A percentile compares a stretch with the other conserved stretches of the same genome.
phyloP scores from a whole-genome alignment of 2,797 vertebrate genomes.

The Thripadectes ignobilis region DNA sequence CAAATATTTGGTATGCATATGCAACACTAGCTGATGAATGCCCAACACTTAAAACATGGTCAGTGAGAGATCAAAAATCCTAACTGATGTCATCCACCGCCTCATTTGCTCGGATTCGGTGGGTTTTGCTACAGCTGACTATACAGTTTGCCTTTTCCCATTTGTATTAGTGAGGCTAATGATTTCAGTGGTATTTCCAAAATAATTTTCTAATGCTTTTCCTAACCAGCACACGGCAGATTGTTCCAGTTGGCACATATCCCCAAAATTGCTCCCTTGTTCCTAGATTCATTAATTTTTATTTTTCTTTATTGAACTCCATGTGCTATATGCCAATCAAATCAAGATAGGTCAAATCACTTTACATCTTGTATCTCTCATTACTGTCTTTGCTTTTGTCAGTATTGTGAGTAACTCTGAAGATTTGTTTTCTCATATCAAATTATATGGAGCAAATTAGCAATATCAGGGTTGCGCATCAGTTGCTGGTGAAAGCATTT shows the following conservation, averaged over 20 bases:
- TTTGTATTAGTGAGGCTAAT: neutral
- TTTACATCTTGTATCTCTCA: neutral
- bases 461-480: neutral
- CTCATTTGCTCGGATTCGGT: neutral
- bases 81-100: neutral
- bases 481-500: neutral
- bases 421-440: neutral
- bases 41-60: neutral
- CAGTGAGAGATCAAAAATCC: neutral
- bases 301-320: neutral
- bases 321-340: neutral
- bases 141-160: neutral
- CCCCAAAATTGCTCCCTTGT: neutral
- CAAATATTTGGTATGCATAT: neutral
- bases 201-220: neutral
- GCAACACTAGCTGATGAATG: neutral
- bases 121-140: neutral
- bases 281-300: slow-evolving; percentile 37
- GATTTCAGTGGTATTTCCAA: slow-evolving; percentile 20
- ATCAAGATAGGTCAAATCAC: neutral
- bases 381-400: neutral
- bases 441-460: neutral
- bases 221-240: neutral
- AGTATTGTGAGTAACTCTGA: neutral
- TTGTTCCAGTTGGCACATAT: neutral